A percentile compares a stretch with the other conserved stretches of the same genome.
Evolutionary conservation across 2,113 vertebrate genomes (phyloP).

Genomic region (Plestiodon gilberti): DNA sequence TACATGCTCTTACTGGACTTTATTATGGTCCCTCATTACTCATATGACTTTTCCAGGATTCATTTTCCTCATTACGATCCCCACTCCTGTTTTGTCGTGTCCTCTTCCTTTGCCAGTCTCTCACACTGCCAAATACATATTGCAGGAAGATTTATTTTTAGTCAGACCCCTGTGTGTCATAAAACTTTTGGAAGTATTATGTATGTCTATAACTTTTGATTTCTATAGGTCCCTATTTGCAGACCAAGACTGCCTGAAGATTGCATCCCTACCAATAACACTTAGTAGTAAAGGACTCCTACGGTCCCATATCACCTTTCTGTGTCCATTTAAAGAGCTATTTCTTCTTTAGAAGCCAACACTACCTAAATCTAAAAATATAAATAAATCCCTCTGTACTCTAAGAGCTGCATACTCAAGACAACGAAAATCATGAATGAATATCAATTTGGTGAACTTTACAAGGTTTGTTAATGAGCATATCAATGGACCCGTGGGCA

Average conservation of each 20-base stretch:
- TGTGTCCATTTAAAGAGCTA: background rate
- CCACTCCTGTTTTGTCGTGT: background rate
- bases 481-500: background rate
- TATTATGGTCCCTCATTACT: background rate
- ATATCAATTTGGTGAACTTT: background rate
- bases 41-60: background rate
- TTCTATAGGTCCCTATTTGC: constrained; percentile 7
- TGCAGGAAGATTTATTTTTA: background rate
- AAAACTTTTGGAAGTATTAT: constrained; percentile 26
- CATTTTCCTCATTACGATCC: background rate
- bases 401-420: background rate
- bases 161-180: background rate
- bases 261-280: constrained; percentile 9
- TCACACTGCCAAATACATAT: background rate
- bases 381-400: background rate
- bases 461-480: background rate
- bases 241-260: background rate
- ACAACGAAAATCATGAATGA: background rate
- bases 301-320: background rate
- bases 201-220: constrained; percentile 6
- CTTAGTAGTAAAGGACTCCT: background rate
- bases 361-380: background rate
- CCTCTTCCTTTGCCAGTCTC: background rate
- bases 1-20: background rate
- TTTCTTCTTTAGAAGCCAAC: background rate